Conservation (phyloP, 1,140 invertebrate genomes). For the Agrilus planipennis region DNA sequence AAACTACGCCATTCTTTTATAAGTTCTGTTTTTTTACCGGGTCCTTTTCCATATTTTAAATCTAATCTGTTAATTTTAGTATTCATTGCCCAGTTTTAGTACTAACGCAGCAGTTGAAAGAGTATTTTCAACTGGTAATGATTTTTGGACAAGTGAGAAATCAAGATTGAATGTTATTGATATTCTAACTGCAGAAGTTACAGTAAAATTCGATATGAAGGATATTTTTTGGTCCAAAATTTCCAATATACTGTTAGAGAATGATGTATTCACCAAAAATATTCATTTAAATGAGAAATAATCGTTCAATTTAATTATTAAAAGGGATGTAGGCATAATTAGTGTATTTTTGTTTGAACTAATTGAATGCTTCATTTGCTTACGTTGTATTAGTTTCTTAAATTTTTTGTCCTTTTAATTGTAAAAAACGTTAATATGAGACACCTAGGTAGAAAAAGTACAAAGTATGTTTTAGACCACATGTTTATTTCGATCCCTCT, state of each 20-base stretch:
- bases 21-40: background rate
- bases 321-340: too few relatives aligned
- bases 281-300: too few relatives aligned
- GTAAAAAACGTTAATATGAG: too few relatives aligned
- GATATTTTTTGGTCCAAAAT: constrained; percentile 6
- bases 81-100: constrained; percentile 1
- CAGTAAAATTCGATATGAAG: constrained; percentile 9
- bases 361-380: too few relatives aligned
- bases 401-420: too few relatives aligned
- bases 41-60: constrained; percentile 8
- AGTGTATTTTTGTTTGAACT: too few relatives aligned
- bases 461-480: too few relatives aligned
- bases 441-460: too few relatives aligned
- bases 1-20: too few relatives aligned
- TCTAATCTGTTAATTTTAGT: background rate
- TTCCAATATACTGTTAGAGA: constrained; percentile 8
- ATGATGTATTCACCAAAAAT: constrained; percentile 7
- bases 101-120: constrained; percentile 9
- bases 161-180: constrained; percentile 5
- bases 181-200: constrained; percentile 8
- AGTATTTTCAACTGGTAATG: constrained; percentile 9
- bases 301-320: too few relatives aligned
- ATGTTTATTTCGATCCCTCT: too few relatives aligned
- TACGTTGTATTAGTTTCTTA: too few relatives aligned
- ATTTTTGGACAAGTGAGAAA: constrained; percentile 9